Conservation (phyloP, 2,797 vertebrate genomes). For the Lemur catta region DNA sequence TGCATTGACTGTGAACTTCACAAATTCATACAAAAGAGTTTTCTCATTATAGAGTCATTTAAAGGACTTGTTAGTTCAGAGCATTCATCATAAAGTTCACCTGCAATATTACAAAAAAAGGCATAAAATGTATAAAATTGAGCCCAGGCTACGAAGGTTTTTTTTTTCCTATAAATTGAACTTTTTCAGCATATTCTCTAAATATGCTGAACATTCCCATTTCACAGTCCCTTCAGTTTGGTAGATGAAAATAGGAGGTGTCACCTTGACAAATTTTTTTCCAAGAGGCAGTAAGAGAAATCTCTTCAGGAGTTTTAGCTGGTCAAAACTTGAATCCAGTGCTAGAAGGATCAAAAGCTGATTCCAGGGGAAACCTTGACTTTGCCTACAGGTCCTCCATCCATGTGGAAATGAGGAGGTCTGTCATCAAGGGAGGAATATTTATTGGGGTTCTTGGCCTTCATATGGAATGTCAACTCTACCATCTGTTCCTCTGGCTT, state of each 20-base stretch:
- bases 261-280: conserved; percentile 15
- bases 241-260: conserved; percentile 30
- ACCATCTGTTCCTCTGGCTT: background rate
- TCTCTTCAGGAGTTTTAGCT: background rate
- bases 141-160: background rate
- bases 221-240: conserved; percentile 3
- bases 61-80: conserved; percentile 68
- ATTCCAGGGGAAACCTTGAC: background rate
- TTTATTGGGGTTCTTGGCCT: background rate
- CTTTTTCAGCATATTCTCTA: background rate
- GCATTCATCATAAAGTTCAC: conserved; percentile 69
- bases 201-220: too few relatives aligned
- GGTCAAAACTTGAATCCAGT: conserved; percentile 1
- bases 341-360: background rate
- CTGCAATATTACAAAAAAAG: conserved; percentile 21
- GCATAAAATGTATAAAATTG: background rate
- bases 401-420: background rate
- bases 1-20: conserved; percentile 80
- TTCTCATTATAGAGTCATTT: conserved; percentile 79
- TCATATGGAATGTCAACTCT: background rate
- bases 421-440: background rate
- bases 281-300: conserved; percentile 29
- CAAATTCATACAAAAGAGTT: conserved; percentile 81
- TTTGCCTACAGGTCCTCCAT: background rate
- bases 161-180: background rate